phyloP scores from a whole-genome alignment of 2,888 invertebrate genomes.

The Aleiodes testaceus region DNA sequence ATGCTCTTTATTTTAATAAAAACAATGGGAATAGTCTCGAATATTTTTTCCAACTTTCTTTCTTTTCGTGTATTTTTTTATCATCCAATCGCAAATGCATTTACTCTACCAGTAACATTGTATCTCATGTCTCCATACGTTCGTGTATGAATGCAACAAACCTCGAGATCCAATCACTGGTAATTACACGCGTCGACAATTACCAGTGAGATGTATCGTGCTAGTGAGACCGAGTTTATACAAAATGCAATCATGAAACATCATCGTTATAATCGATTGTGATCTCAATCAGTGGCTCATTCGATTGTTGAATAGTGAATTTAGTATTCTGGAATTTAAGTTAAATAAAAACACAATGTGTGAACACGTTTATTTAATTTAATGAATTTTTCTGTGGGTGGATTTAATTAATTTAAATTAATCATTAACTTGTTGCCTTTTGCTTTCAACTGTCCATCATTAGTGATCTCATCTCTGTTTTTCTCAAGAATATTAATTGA shows the following conservation, averaged over 20 bases:
- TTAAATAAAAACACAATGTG: neutral
- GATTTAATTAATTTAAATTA: slow-evolving; percentile 70
- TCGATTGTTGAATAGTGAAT: neutral
- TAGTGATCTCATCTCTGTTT: slow-evolving; percentile 5
- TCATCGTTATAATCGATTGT: slow-evolving; percentile 27
- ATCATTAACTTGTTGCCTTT: slow-evolving; percentile 59
- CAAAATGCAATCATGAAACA: slow-evolving; percentile 6
- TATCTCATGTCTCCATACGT: neutral
- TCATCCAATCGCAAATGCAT: slow-evolving; percentile 27
- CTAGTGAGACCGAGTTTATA: slow-evolving; percentile 2
- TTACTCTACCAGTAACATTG: neutral
- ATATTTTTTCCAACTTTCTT: too few species aligned
- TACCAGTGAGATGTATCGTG: slow-evolving; percentile 31
- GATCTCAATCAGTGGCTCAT: slow-evolving; percentile 10
- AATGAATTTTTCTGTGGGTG: slow-evolving; percentile 45
- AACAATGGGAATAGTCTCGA: too few species aligned
- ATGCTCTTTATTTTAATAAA: too few species aligned
- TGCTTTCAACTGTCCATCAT: slow-evolving; percentile 39
- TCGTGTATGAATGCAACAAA: neutral
- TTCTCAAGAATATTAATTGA: neutral
- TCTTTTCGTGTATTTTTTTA: slow-evolving; percentile 36
- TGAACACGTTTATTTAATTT: slow-evolving; percentile 18
- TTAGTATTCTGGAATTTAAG: slow-evolving; percentile 22
- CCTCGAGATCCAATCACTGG: slow-evolving; percentile 37
- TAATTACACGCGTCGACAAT: slow-evolving; percentile 43